A percentile compares a stretch with the other conserved stretches of the same genome.
These are phyloP conservation scores for Albula goreensis DNA, from an alignment of 2,113 vertebrate genomes.

Conservation along the genomic window DNA sequence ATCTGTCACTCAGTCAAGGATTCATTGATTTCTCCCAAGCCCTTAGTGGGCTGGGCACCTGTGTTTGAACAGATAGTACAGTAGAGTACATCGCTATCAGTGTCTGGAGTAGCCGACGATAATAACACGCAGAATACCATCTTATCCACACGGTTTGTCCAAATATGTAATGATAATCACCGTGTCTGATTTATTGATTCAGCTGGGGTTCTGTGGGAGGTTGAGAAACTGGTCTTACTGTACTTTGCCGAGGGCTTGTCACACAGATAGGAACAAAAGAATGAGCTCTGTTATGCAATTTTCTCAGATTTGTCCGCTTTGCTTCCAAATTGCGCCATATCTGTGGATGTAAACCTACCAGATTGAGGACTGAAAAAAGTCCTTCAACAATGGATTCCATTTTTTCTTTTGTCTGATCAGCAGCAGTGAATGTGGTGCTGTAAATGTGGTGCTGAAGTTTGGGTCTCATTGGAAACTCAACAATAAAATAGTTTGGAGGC, in stretches of 20 bases:
- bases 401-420: neutral
- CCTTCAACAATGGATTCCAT: neutral
- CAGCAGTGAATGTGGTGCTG: too few species aligned
- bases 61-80: neutral
- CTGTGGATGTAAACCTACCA: neutral
- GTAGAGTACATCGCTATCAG: neutral
- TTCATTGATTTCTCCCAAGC: neutral
- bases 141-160: neutral
- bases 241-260: neutral
- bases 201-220: neutral
- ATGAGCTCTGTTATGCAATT: neutral
- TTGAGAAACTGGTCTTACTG: neutral
- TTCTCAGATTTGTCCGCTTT: neutral
- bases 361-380: neutral
- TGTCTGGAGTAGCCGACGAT: neutral
- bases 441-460: neutral
- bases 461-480: neutral
- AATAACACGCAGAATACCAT: neutral
- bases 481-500: too few species aligned
- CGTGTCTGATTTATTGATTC: neutral
- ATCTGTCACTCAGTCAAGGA: neutral
- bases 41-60: neutral
- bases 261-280: neutral
- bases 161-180: neutral
- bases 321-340: neutral